phyloP scores from a whole-genome alignment of 2,113 vertebrate species.

The Perognathus longimembris region DNA sequence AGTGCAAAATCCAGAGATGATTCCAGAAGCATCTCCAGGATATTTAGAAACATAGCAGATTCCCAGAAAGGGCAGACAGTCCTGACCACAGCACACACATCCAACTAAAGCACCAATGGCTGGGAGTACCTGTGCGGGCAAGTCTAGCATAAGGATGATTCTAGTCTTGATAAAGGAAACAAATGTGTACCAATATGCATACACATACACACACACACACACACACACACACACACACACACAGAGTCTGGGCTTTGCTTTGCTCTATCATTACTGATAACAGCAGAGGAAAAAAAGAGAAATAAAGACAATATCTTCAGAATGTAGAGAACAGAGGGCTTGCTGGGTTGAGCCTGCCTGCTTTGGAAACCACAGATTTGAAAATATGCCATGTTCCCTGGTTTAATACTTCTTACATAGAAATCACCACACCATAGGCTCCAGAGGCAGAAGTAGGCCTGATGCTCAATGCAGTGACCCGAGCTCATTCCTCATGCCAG shows the following conservation, averaged over 20 bases:
- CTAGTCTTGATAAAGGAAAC: conserved; percentile 12
- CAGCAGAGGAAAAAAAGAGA: not conserved
- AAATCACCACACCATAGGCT: fast-evolving
- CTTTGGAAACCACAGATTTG: not conserved
- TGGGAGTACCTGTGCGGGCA: not conserved
- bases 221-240: not conserved
- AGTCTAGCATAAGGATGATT: not conserved
- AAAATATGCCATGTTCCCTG: no score
- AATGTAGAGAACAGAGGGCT: not conserved
- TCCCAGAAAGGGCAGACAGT: not conserved
- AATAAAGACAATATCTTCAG: not conserved
- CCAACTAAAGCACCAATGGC: not conserved
- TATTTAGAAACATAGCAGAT: not conserved
- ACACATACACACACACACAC: no score
- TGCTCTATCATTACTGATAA: not conserved
- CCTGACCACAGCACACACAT: not conserved
- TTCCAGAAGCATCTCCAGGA: not conserved
- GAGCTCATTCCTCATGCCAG: no score
- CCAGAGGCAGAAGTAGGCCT: not conserved
- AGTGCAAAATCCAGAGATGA: not conserved
- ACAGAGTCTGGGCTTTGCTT: not conserved
- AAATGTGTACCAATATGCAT: no score
- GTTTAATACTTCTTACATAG: not conserved
- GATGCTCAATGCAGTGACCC: no score
- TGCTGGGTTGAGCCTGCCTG: not conserved